Evolutionary conservation across 2,113 vertebrate species (phyloP).

Genomic region (Psilopsiagon aymara): DNA sequence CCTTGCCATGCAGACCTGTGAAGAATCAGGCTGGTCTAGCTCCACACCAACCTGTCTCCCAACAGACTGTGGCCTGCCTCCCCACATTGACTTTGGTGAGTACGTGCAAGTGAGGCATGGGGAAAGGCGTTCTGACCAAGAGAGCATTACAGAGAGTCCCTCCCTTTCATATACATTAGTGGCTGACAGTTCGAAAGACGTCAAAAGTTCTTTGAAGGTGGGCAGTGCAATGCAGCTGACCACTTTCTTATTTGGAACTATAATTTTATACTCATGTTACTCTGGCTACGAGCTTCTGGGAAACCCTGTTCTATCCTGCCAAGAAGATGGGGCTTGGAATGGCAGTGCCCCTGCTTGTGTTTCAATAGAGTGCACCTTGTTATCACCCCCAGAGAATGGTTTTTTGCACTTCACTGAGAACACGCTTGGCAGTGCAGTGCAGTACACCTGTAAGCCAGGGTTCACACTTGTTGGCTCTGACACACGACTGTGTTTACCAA

Average conservation of each 20-base stretch:
- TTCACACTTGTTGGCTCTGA: constrained; percentile 83
- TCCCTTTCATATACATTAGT: background rate
- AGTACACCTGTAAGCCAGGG: constrained; percentile 86
- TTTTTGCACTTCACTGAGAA: constrained; percentile 83
- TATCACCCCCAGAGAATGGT: constrained; percentile 82
- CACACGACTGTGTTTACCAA: constrained; percentile 84
- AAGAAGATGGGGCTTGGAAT: constrained; percentile 93
- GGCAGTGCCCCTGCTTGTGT: constrained; percentile 89
- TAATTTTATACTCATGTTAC: constrained; percentile 86
- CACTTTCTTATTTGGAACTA: constrained; percentile 84
- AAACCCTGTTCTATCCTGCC: constrained; percentile 81
- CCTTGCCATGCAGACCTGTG: constrained; percentile 91
- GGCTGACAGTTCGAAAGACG: constrained; percentile 5
- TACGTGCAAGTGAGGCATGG: constrained; percentile 75
- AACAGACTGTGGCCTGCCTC: constrained; percentile 93
- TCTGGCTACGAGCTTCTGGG: constrained; percentile 87
- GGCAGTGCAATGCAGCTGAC: constrained; percentile 40
- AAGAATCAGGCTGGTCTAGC: constrained; percentile 92
- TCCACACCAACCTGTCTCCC: constrained; percentile 84
- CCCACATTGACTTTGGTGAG: constrained; percentile 95
- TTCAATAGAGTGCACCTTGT: constrained; percentile 84
- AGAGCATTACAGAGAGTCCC: constrained; percentile 40
- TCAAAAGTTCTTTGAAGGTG: constrained; percentile 28
- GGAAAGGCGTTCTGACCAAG: constrained; percentile 55
- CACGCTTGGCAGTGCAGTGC: constrained; percentile 77